These are phyloP conservation scores for Pseudomyrmex cubaensis DNA, from an alignment of 1,140 invertebrate species.

Conservation along the genomic window DNA sequence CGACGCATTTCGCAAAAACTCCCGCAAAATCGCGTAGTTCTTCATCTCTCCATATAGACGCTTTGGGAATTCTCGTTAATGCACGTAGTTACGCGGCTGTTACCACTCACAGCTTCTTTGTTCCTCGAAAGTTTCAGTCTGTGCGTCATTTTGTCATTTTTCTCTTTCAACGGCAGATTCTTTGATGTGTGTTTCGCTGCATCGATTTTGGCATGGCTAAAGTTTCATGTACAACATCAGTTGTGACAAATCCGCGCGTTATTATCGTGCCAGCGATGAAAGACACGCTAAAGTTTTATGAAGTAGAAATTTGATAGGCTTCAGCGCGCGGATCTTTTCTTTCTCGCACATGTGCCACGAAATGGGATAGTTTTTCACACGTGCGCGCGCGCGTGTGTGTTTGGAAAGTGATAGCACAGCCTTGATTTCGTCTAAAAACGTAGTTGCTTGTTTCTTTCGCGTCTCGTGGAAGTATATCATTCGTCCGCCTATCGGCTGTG, in stretches of 20 bases:
- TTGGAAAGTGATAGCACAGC: constrained; percentile 30
- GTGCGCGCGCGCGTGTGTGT: background rate
- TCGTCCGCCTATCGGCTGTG: background rate
- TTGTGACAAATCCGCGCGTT: background rate
- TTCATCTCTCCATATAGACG: background rate
- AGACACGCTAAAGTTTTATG: constrained; percentile 19
- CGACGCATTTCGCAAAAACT: constrained; percentile 6
- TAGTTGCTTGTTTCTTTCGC: constrained; percentile 21
- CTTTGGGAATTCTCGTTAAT: background rate
- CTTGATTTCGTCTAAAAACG: constrained; percentile 27
- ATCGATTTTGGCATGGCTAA: background rate
- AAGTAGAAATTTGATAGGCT: constrained; percentile 57
- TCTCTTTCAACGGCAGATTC: background rate
- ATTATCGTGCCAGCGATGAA: background rate
- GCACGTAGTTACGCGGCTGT: constrained; percentile 35
- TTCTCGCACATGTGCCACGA: constrained; percentile 5
- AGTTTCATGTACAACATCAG: too few species aligned
- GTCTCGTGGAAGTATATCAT: background rate
- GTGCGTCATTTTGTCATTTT: background rate
- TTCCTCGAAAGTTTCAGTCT: background rate
- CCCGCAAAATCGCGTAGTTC: background rate
- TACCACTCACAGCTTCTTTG: constrained; percentile 2
- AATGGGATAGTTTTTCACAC: constrained; percentile 45
- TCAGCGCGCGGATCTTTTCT: background rate
- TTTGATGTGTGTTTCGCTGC: background rate